phyloP scores from a whole-genome alignment of 2,797 vertebrate species.

The Tenualosa ilisha region DNA sequence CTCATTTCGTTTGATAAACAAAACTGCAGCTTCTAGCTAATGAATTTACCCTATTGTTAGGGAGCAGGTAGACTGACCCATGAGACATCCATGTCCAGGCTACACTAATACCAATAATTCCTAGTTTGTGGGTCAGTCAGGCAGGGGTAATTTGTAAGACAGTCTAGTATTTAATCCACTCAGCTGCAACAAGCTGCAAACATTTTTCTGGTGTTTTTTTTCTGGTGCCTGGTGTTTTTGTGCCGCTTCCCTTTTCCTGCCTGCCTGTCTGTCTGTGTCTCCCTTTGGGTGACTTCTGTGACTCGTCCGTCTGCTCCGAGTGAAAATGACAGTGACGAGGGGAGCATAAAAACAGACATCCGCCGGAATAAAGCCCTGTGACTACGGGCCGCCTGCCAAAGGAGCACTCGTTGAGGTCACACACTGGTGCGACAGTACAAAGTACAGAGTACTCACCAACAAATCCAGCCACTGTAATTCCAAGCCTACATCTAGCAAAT shows the following conservation, averaged over 20 bases:
- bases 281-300: background rate
- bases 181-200: background rate
- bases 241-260: background rate
- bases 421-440: background rate
- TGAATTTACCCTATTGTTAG: too few relatives aligned
- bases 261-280: background rate
- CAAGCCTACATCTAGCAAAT: background rate
- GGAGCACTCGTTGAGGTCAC: background rate
- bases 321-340: constrained; percentile 1
- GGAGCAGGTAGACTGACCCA: too few relatives aligned
- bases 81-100: background rate
- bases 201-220: background rate
- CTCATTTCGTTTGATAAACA: background rate
- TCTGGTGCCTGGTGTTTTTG: background rate
- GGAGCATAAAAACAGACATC: constrained; percentile 5
- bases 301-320: background rate
- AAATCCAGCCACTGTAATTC: background rate
- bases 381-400: background rate
- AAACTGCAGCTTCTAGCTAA: background rate
- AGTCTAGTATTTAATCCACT: background rate
- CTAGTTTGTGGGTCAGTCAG: background rate
- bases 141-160: background rate
- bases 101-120: background rate
- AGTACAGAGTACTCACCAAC: background rate
- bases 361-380: background rate